phyloP scores from a whole-genome alignment of 2,113 vertebrate genomes.

The Chrysochloris asiatica region DNA sequence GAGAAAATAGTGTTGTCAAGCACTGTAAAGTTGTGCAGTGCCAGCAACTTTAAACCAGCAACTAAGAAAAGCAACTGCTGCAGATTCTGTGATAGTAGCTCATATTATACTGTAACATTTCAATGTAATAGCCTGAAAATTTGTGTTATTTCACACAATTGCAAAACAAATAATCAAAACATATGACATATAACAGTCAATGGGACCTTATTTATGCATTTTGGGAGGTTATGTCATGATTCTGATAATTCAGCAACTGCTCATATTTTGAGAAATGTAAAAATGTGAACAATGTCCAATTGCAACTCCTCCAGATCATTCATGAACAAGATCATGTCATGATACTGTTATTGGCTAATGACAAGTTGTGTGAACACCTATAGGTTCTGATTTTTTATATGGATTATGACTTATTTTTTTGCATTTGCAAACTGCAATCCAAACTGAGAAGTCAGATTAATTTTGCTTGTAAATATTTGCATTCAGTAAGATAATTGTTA shows the following conservation, averaged over 20 bases:
- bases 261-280: too few species aligned
- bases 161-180: not conserved
- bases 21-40: not conserved
- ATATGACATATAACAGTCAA: too few species aligned
- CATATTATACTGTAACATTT: not conserved
- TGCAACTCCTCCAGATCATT: not conserved
- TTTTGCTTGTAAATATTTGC: slow-evolving; percentile 24
- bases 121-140: not conserved
- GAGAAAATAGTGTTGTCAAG: not conserved
- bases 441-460: slow-evolving; percentile 61
- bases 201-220: too few species aligned
- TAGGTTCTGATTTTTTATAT: not conserved
- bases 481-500: slow-evolving; percentile 23
- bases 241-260: not conserved
- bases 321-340: not conserved
- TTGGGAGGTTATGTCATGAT: not conserved
- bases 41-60: not conserved
- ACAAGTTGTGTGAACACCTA: not conserved
- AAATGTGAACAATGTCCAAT: too few species aligned
- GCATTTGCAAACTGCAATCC: slow-evolving; percentile 63
- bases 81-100: not conserved
- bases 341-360: not conserved
- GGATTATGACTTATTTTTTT: not conserved
- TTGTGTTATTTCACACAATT: not conserved
- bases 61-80: not conserved